phyloP scores from a whole-genome alignment of 2,113 vertebrate genomes.

The Rhinichthys klamathensis region DNA sequence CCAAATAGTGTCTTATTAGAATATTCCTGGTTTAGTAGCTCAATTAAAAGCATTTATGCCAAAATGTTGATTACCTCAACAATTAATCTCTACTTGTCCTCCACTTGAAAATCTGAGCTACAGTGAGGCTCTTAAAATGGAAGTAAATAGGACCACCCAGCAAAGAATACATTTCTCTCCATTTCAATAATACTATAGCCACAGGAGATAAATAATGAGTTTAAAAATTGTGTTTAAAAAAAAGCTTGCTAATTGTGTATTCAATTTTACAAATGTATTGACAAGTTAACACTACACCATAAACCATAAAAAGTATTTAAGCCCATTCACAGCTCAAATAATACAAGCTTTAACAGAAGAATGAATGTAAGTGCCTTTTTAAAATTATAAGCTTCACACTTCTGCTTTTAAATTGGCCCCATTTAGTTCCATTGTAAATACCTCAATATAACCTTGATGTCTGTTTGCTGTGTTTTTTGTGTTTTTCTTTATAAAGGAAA shows the following conservation, averaged over 20 bases:
- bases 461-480: too few species aligned
- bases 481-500: neutral
- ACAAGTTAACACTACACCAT: neutral
- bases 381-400: neutral
- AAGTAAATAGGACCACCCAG: neutral
- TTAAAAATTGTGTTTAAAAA: neutral
- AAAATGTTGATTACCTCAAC: neutral
- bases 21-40: neutral
- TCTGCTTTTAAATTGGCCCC: neutral
- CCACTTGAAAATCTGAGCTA: neutral
- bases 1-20: neutral
- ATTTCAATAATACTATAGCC: neutral
- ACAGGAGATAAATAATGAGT: neutral
- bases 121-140: neutral
- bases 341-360: neutral
- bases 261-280: neutral
- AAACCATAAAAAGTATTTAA: neutral
- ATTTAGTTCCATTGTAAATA: neutral
- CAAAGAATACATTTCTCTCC: neutral
- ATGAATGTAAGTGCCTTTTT: neutral
- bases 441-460: neutral
- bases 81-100: neutral
- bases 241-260: neutral
- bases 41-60: neutral
- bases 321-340: neutral